Evolutionary conservation across 2,888 invertebrate genomes (phyloP).

Genomic region (Pyrrhia umbra): DNA sequence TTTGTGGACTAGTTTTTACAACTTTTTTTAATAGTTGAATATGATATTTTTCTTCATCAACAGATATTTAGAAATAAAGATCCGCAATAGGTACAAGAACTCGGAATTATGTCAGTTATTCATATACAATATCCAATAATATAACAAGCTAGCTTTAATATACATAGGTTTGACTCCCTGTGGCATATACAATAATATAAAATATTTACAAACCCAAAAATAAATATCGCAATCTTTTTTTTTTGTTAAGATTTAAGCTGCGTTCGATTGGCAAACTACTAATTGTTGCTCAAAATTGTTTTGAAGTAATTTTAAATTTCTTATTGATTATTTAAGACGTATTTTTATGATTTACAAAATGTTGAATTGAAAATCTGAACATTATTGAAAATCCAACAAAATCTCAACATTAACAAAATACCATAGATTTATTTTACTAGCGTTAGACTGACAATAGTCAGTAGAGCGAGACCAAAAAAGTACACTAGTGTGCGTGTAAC

Average conservation of each 20-base stretch:
- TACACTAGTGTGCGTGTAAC: no score
- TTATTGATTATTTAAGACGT: no score
- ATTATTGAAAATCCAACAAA: no score
- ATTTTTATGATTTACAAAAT: background rate
- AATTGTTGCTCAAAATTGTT: background rate
- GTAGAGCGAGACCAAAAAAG: no score
- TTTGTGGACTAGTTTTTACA: no score
- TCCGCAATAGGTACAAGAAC: background rate
- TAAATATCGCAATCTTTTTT: constrained; percentile 23
- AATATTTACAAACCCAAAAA: constrained; percentile 38
- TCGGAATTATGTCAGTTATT: constrained; percentile 8
- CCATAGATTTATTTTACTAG: no score
- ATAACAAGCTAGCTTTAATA: constrained; percentile 59
- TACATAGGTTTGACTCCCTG: constrained; percentile 49
- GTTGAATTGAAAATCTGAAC: no score
- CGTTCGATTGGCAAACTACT: background rate
- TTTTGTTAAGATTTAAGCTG: background rate
- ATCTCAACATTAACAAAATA: no score
- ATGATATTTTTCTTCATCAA: no score
- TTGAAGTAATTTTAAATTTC: background rate
- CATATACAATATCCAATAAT: constrained; percentile 43
- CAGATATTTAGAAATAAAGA: constrained; percentile 8
- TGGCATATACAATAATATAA: constrained; percentile 45
- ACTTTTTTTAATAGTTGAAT: no score
- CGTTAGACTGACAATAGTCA: no score